Percentiles rank a stretch among this genome's conserved stretches.
phyloP scores from a whole-genome alignment of 2,888 invertebrate genomes.

The Icerya purchasi region DNA sequence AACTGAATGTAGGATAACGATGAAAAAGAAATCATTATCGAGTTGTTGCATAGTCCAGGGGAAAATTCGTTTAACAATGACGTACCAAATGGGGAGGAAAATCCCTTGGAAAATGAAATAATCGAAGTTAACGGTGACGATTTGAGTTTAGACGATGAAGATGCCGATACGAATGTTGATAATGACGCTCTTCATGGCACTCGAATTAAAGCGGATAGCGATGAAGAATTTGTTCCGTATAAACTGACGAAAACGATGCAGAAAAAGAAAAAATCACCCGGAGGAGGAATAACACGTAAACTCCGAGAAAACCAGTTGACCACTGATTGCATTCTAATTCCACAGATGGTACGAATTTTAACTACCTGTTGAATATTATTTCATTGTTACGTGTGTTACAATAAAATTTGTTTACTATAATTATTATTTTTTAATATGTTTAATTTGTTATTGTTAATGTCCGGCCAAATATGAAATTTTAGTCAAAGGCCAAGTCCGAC shows the following conservation, averaged over 20 bases:
- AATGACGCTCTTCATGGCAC: slow-evolving; percentile 24
- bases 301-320: slow-evolving; percentile 15
- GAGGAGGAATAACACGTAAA: slow-evolving; percentile 15
- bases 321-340: too few species aligned
- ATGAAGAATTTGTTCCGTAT: slow-evolving; percentile 9
- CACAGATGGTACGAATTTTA: too few species aligned
- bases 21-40: slow-evolving; percentile 4
- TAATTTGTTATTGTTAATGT: too few species aligned
- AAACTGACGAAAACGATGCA: background rate
- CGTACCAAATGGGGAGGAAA: slow-evolving; percentile 3
- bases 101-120: slow-evolving; percentile 14
- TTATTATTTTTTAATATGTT: too few species aligned
- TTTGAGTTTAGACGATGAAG: slow-evolving; percentile 16
- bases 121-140: slow-evolving; percentile 22
- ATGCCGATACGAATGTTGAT: slow-evolving; percentile 15
- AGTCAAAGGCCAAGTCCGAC: too few species aligned
- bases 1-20: too few species aligned
- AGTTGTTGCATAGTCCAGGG: slow-evolving; percentile 4
- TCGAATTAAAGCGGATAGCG: slow-evolving; percentile 12
- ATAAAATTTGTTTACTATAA: too few species aligned
- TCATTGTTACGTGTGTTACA: too few species aligned
- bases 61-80: background rate
- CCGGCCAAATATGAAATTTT: too few species aligned
- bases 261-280: slow-evolving; percentile 11
- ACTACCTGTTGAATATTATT: too few species aligned